These are phyloP conservation scores for Octonoba sinensis DNA, from an alignment of 2,888 invertebrate species.

Conservation along the genomic window DNA sequence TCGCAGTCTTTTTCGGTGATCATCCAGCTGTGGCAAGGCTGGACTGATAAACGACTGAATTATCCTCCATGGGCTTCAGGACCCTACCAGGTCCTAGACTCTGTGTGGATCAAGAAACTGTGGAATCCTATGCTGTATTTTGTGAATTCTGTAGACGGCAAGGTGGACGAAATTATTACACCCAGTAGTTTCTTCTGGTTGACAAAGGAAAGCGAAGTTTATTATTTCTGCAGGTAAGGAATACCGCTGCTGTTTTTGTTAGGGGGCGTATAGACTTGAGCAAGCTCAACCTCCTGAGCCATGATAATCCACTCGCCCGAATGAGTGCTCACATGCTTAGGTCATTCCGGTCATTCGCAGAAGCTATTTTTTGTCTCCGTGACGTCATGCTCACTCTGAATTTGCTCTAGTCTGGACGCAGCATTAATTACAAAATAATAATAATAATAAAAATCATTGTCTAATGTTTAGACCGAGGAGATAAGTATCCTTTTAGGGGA, in stretches of 20 bases:
- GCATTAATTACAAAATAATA: too few species aligned
- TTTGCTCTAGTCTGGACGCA: too few species aligned
- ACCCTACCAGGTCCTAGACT: constrained; percentile 41
- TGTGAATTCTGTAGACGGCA: constrained; percentile 61
- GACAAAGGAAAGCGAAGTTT: constrained; percentile 9
- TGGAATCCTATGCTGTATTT: constrained; percentile 65
- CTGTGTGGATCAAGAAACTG: constrained; percentile 40
- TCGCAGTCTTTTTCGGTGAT: constrained; percentile 58
- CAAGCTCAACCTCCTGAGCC: too few species aligned
- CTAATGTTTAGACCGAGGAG: too few species aligned
- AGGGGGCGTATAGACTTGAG: too few species aligned
- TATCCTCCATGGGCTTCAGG: constrained; percentile 25
- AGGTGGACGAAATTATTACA: constrained; percentile 56
- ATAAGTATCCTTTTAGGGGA: too few species aligned
- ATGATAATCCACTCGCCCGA: too few species aligned
- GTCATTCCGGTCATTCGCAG: too few species aligned
- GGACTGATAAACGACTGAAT: constrained; percentile 50
- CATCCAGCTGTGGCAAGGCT: constrained; percentile 56
- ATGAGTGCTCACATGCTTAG: too few species aligned
- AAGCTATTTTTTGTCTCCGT: too few species aligned
- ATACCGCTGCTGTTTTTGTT: not conserved
- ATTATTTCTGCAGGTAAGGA: constrained; percentile 54
- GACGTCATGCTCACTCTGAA: too few species aligned
- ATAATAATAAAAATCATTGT: too few species aligned
- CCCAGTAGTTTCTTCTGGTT: constrained; percentile 61